Evolutionary conservation across 2,797 vertebrate species (phyloP), one percentile per base, ranked within the genome.

Genomic region (Atherinosoma microstoma): DNA sequence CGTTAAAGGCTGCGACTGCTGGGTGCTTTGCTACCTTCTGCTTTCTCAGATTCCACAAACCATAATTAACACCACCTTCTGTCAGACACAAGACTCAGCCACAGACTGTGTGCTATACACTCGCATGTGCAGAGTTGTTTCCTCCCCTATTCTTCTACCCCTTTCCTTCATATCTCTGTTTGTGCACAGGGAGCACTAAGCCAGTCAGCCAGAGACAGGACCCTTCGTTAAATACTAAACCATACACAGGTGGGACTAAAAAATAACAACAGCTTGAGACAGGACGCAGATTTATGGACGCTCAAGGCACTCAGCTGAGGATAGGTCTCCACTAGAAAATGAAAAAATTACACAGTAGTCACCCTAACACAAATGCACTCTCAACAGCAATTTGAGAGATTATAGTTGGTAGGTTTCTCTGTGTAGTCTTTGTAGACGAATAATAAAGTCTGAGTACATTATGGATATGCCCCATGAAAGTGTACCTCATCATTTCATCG

Each of bases 211-310:
- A 84, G 75, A 93, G 90, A 91, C 89, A 89, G 89, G 91, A 89
- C 87, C 88, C 76, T 91, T 79, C 84, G 93, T 94, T 94, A 94
- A 94, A 94, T 94, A 93, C 93, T 93, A 94, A 95, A 95, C 93
- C 93, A 94, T 93, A 90, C 94, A 89, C 93, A 94, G 93, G 94
- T 95, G 94, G 94, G 94, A 94, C 87, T 74, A 86, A 91, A 92
- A 94, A 94, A 94, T 92, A 94, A 94, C 93, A 94, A 91, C 91
- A 89, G 88, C 80, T 75, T 36, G 78, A 94, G 92, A 94, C 94
- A 93, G 87, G 89, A 87, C 84, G 73, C 89, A 92, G 94, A 95
- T 95, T 94, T 95, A 95, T 78, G 89, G 92, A 64, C 58, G 79
- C 91, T 89, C 67, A 65, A 86, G 91, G 93, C 94, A 93, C 93